Base-by-base conservation (phyloP, 2,797 vertebrate genomes). In the Enteromius argenteus region DNA sequence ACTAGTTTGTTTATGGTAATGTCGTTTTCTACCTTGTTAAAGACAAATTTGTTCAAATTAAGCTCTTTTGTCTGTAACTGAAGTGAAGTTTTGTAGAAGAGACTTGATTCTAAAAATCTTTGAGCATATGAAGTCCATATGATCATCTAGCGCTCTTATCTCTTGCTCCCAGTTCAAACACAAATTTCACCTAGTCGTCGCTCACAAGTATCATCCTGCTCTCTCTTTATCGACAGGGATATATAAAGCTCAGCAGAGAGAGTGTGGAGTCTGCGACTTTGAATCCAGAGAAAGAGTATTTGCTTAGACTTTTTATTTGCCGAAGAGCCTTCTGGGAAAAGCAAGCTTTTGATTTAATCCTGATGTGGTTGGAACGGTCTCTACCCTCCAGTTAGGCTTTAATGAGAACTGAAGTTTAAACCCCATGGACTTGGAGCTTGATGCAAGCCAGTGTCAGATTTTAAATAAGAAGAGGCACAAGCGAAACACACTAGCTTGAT, bases 361-460 rank as follows among this genome's bases (percentile, higher is more conserved):
- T 49, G 62, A 79, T 46, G 79, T 77, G 76, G 73, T 80, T 83
- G 84, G 56, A 86, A 82, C 2, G 46, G 56, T 79, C 49, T 49
- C 39, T 86, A 39, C 68, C 69, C 83, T 85, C 69, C 21, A 68
- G 79, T 77, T 60, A 80, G 80, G 32, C 44, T 80, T 68, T 77
- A 81, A 84, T 88, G 83, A 84, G 81, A 86, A 39, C 23, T 62
- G 68, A 82, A 74, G 60, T 83, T 37, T 44, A n/a, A 79, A 66
- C 74, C 72, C 79, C 30, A 13, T 42, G 66, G 32, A 32, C 30
- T 71, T 64, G 14, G 30, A 42, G 32, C 69, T 60, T 71, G 67
- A 81, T 80, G 72, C 67, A 42, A 46, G 51, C 75, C 79, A 39
- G 14, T 46, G n/a, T 72, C 27, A 67, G 71, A 39, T 85, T 78